phyloP scores from a whole-genome alignment of 2,888 invertebrate species.

The Limnephilus rhombicus region DNA sequence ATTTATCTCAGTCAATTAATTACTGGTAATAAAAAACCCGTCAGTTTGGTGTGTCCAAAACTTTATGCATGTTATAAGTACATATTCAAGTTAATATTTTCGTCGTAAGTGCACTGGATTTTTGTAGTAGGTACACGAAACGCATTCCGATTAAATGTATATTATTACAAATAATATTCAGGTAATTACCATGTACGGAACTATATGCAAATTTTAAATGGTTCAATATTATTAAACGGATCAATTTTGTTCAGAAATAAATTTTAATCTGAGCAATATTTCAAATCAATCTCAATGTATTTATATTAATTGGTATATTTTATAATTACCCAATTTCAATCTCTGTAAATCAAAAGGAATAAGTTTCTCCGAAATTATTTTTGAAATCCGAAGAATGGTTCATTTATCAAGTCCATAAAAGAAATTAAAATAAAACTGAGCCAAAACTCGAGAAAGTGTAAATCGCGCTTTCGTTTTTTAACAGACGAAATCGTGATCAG shows the following conservation, averaged over 20 bases:
- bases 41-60: background rate
- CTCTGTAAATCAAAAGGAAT: background rate
- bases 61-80: too few relatives aligned
- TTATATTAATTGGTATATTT: background rate
- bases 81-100: background rate
- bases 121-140: background rate
- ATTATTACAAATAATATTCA: background rate
- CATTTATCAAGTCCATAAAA: background rate
- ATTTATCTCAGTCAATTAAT: background rate
- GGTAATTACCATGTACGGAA: too few relatives aligned
- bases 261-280: background rate
- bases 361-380: background rate
- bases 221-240: background rate
- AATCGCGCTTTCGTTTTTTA: slow-evolving; percentile 16
- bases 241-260: background rate
- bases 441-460: slow-evolving; percentile 18
- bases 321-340: background rate
- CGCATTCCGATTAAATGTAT: background rate
- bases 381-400: background rate
- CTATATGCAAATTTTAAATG: background rate
- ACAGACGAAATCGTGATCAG: slow-evolving; percentile 5
- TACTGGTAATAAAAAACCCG: background rate
- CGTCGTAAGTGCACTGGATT: background rate
- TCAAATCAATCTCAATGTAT: background rate
- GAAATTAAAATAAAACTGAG: background rate